These are phyloP conservation scores for Hippocampus kuda DNA, from an alignment of 2,797 vertebrate genomes.

Conservation along the genomic window DNA sequence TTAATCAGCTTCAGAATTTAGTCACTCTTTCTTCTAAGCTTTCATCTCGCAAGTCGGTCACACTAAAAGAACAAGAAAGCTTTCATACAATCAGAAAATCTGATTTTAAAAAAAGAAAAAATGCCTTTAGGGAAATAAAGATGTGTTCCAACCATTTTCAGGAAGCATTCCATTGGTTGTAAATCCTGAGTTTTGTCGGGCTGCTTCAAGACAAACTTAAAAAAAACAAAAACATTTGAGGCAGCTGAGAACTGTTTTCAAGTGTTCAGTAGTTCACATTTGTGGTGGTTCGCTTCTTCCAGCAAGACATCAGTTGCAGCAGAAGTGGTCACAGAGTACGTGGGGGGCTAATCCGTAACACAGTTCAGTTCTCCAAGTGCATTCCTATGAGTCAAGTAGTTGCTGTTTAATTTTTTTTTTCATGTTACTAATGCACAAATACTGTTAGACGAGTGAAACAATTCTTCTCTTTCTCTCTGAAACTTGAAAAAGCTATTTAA, in stretches of 20 bases:
- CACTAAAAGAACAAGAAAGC: neutral
- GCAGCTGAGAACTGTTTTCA: neutral
- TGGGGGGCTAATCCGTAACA: neutral
- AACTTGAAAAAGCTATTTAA: neutral
- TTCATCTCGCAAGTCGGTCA: neutral
- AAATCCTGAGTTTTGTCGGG: neutral
- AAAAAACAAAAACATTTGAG: neutral
- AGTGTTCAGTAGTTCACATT: neutral
- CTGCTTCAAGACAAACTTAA: neutral
- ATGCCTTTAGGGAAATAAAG: neutral
- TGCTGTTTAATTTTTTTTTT: neutral
- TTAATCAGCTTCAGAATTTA: conserved; percentile 1
- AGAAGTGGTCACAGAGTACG: neutral
- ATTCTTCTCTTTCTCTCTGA: too few species aligned
- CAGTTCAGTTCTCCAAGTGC: neutral
- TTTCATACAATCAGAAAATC: neutral
- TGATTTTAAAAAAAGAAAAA: neutral
- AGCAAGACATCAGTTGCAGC: neutral
- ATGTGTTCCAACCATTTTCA: neutral
- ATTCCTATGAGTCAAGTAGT: neutral
- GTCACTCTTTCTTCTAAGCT: neutral
- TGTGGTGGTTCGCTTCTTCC: neutral
- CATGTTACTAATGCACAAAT: neutral
- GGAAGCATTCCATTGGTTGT: neutral
- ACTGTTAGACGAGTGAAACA: too few species aligned